A percentile compares a stretch with the other conserved stretches of the same genome.
phyloP scores from a whole-genome alignment of 2,797 vertebrate genomes.

The Staurois parvus region DNA sequence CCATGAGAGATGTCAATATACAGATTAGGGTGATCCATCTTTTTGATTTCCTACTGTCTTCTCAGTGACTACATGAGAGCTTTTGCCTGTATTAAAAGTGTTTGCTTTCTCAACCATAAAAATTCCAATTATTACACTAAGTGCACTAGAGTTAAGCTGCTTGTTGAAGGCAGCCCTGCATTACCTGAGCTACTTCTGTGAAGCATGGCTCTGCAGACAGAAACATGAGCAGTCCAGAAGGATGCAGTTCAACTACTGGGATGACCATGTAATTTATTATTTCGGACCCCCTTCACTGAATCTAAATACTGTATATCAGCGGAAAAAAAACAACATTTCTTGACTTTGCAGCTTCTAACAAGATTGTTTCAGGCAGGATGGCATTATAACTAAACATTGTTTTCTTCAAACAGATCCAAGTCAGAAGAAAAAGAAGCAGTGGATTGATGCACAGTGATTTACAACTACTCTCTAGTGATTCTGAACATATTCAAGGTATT shows the following conservation, averaged over 20 bases:
- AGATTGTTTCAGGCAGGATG: conserved; percentile 75
- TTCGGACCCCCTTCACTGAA: conserved; percentile 71
- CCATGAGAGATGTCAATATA: conserved; percentile 97
- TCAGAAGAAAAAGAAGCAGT: too few relatives aligned
- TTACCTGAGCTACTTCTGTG: conserved; percentile 80
- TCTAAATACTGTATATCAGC: conserved; percentile 71
- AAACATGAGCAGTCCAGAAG: conserved; percentile 74
- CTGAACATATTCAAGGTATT: too few relatives aligned
- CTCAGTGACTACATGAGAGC: conserved; percentile 81
- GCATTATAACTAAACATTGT: too few relatives aligned
- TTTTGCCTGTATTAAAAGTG: conserved; percentile 88
- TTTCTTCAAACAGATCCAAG: too few relatives aligned
- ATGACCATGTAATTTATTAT: conserved; percentile 75
- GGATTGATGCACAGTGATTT: too few relatives aligned
- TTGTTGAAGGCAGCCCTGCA: conserved; percentile 75
- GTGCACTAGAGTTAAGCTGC: conserved; percentile 80
- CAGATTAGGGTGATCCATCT: conserved; percentile 96
- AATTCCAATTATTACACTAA: conserved; percentile 91
- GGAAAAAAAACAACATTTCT: conserved; percentile 76
- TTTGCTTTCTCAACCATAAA: conserved; percentile 90
- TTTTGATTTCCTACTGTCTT: conserved; percentile 93
- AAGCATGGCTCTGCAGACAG: conserved; percentile 73
- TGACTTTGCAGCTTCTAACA: conserved; percentile 75
- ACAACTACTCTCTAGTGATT: too few relatives aligned
- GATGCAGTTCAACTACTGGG: conserved; percentile 76